Base-by-base conservation (phyloP, 2,888 invertebrate genomes). In the Drosophila lutescens region DNA sequence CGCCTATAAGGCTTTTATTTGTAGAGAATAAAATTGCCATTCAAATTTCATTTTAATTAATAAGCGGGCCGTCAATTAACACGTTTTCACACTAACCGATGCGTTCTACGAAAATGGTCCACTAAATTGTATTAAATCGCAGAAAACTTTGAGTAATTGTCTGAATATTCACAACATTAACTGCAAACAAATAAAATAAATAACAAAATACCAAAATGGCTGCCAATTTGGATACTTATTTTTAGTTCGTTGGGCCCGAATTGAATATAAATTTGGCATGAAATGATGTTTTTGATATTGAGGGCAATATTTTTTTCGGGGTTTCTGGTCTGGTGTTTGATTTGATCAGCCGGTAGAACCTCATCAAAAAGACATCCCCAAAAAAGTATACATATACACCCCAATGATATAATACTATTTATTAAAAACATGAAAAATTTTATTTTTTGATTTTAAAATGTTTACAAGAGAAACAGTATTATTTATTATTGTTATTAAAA, bases 221-320 rank as follows among this genome's bases (percentile, higher is more conserved):
- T 59, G 66, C 36, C 61, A 68, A 51, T 60, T 68, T 72, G 57
- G 17, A 67, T 44, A 34, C 50, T 30, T 67, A 47, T 82, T 79
- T 83, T 77, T 78, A 78, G 76, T 74, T 76, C 59, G 59, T 83
- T 82, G 79, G 80, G 77, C 83, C 80, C 84, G 89, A 88, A 90
- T 89, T 86, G 87, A 84, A 89, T 89, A 86, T 86, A 91, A 91
- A 91, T 91, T 90, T 91, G 89, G 87, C 91, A 91, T 91, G 91
- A 91, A 91, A 91, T 91, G 88, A 87, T 86, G 82, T 85, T 80
- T 89, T 79, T 85, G 81, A 77, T 84, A 85, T 78, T 65, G 77
- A 76, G 80, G 58, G 59, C 76, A 77, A 72, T 68, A 70, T 55
- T 38, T 36, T 74, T 57, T 74, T 49, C 47, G 50, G 38, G 34